Evolutionary conservation across 2,113 vertebrate genomes (phyloP).

Genomic region (Aramus guarauna): DNA sequence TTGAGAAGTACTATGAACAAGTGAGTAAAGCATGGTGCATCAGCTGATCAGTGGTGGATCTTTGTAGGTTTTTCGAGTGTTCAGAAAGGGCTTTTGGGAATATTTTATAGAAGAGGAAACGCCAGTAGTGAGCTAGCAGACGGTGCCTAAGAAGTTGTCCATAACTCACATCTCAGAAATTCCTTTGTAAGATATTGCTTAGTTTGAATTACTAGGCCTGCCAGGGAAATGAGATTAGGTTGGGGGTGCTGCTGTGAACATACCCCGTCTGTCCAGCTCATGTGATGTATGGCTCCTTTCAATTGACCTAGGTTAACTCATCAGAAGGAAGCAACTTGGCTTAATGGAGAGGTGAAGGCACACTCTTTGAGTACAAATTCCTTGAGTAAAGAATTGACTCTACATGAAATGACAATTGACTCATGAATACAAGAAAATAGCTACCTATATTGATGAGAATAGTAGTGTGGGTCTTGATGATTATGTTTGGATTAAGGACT

Average conservation of each 20-base stretch:
- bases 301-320: not conserved
- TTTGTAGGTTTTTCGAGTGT: not conserved
- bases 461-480: not conserved
- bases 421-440: not conserved
- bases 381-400: not conserved
- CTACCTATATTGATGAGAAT: not conserved
- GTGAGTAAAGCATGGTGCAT: not conserved
- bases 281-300: not conserved
- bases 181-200: not conserved
- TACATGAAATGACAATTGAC: not conserved
- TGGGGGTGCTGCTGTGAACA: not conserved
- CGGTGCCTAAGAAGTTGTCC: not conserved
- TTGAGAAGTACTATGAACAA: not conserved
- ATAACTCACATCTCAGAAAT: not conserved
- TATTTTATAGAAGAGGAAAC: not conserved
- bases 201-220: not conserved
- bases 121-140: not conserved
- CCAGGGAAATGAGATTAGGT: not conserved
- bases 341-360: not conserved
- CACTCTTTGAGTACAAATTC: not conserved
- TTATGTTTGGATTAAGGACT: not conserved
- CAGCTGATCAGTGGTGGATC: not conserved
- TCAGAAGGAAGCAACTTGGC: not conserved
- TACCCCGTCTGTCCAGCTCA: fast-evolving
- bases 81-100: not conserved